Percentiles rank a stretch among this genome's conserved stretches.
phyloP scores from a whole-genome alignment of 2,797 vertebrate species.

The Staurois parvus region DNA sequence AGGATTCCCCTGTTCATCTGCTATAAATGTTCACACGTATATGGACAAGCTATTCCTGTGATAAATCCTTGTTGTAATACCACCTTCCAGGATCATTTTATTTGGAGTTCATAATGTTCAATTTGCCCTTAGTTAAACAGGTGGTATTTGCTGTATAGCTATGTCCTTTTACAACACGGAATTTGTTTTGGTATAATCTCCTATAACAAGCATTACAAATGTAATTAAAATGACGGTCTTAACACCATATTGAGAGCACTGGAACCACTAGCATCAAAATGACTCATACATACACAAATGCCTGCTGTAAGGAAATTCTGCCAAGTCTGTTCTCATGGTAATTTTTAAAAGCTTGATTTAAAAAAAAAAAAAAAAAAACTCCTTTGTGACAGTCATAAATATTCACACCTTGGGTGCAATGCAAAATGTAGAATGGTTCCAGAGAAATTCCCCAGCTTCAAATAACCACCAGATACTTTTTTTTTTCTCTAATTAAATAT shows the following conservation, averaged over 20 bases:
- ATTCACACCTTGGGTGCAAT: conserved; percentile 18
- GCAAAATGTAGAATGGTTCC: neutral
- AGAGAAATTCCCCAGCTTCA: conserved; percentile 20
- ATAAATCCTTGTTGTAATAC: neutral
- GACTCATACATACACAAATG: conserved; percentile 4
- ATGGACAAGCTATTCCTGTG: neutral
- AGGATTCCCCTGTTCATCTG: neutral
- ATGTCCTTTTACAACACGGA: neutral
- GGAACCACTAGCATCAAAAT: neutral
- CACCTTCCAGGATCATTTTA: neutral
- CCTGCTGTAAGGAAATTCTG: conserved; percentile 12
- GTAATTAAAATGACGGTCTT: conserved; percentile 10
- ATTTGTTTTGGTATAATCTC: conserved; percentile 5
- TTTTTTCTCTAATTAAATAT: conserved; percentile 33
- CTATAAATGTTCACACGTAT: neutral
- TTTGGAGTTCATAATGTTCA: neutral
- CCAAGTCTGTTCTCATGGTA: conserved; percentile 6
- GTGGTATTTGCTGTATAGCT: neutral
- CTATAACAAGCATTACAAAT: conserved; percentile 15
- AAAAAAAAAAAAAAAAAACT: neutral
- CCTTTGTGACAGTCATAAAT: conserved; percentile 18
- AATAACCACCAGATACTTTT: conserved; percentile 15
- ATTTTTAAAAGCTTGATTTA: neutral
- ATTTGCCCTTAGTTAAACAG: conserved; percentile 3
- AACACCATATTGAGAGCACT: conserved; percentile 7